Evolutionary conservation across 2,888 invertebrate genomes (phyloP), one percentile per base, ranked within the genome.

Genomic region (Amphipyra tragopoginis): DNA sequence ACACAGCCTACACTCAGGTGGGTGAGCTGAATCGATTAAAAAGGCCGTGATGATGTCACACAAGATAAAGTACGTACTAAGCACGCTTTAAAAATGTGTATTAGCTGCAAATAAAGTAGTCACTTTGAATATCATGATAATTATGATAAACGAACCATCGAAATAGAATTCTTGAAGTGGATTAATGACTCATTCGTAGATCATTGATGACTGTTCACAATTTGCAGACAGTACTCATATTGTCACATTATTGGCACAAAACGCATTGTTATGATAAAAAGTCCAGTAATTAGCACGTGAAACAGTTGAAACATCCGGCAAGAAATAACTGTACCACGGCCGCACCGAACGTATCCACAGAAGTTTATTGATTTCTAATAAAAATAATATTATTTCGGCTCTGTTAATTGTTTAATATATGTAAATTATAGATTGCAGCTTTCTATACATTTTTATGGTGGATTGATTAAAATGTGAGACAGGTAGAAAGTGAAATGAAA

Each of bases 251-350:
- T 52, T 61, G 48, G 45, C 59, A 63, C 69, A 71, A 78, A 68
- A 63, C 65, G 59, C 51, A 69, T 61, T 29, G 61, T 57, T 69
- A 48, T 60, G 58, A 72, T 74, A 75, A 79, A 77, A 82, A 72
- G 6, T 40, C 56, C 29, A 67, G 72, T 64, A 80, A 83, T 77
- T 80, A 76, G 80, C 66, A 73, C 82, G 67, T 80, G 81, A 77
- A 81, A 80, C 75, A 74, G 73, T 66, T 77, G 65, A 82, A 81
- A 81, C 78, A 76, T 84, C 82, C 84, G 84, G 72, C 51, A 72
- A 72, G 68, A 70, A 78, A 58, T 68, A 74, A 78, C 74, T 61
- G 76, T 68, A 64, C 55, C 58, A 62, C 60, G 56, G 64, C 33
- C 53, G 43, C 58, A 65, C 55, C 50, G 51, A 75, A 68, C 53